Conservation (phyloP, 35 echinoderm and acorn worm genomes). For the Anneissia japonica region DNA sequence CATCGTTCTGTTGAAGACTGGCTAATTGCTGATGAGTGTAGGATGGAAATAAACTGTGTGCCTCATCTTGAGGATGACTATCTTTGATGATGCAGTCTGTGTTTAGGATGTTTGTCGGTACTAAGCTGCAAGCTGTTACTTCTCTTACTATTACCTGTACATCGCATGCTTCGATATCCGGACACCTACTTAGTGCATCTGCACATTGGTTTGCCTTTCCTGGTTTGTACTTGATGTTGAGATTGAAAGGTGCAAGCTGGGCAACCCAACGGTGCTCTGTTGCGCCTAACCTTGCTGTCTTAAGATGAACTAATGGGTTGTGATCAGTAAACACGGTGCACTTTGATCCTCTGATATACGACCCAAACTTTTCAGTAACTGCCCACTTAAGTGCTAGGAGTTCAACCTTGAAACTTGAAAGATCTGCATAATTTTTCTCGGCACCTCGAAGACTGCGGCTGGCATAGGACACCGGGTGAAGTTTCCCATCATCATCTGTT, state of each 20-base stretch:
- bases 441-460: too few relatives aligned
- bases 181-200: not conserved
- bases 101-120: not conserved
- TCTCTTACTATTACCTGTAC: too few relatives aligned
- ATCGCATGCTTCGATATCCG: too few relatives aligned
- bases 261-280: not conserved
- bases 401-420: not conserved
- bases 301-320: not conserved
- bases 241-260: too few relatives aligned
- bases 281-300: not conserved
- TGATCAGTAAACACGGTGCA: not conserved
- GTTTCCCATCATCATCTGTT: too few relatives aligned
- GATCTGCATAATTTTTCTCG: conserved; percentile 5
- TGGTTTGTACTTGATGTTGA: too few relatives aligned
- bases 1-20: not conserved
- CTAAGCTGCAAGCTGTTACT: too few relatives aligned
- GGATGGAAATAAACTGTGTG: too few relatives aligned
- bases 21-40: not conserved
- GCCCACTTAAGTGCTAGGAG: not conserved
- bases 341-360: not conserved
- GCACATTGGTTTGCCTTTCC: not conserved
- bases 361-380: not conserved
- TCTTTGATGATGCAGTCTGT: too few relatives aligned
- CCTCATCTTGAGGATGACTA: too few relatives aligned
- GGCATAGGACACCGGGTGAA: too few relatives aligned